Percentiles rank a stretch among this genome's conserved stretches.
These are phyloP conservation scores for Anolis carolinensis DNA, from an alignment of 2,113 vertebrate genomes.

Conservation along the genomic window DNA sequence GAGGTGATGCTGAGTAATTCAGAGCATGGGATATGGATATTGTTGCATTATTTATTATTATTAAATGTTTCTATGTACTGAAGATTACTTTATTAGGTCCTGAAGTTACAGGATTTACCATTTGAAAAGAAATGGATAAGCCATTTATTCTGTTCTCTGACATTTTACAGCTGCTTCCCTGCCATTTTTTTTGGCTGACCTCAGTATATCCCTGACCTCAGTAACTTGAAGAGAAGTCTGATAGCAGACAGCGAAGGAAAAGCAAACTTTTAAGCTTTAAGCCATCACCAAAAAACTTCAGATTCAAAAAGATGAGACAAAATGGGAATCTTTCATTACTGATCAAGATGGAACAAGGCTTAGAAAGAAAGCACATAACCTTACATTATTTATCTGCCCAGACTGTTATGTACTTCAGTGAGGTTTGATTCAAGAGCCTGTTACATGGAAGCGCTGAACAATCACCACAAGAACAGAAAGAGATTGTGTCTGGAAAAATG, in stretches of 20 bases:
- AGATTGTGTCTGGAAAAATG: slow-evolving; percentile 17
- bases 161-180: slow-evolving; percentile 45
- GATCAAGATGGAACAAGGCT: neutral
- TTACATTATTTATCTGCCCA: neutral
- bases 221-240: slow-evolving; percentile 43
- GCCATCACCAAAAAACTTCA: slow-evolving; percentile 1
- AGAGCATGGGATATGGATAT: neutral
- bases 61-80: slow-evolving; percentile 25
- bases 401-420: slow-evolving; percentile 11
- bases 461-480: neutral
- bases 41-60: neutral
- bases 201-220: slow-evolving; percentile 40
- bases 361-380: neutral
- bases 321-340: slow-evolving; percentile 14
- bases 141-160: slow-evolving; percentile 50
- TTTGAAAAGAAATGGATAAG: slow-evolving; percentile 32
- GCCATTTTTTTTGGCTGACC: slow-evolving; percentile 37
- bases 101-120: slow-evolving; percentile 42
- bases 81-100: slow-evolving; percentile 47
- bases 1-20: neutral
- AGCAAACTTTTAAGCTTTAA: slow-evolving; percentile 40
- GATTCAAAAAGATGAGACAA: neutral
- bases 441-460: neutral
- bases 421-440: slow-evolving; percentile 37
- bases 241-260: slow-evolving; percentile 42